Percentiles rank a stretch among this genome's conserved stretches.
phyloP scores from a whole-genome alignment of 2,797 vertebrate genomes.

The Melanotaenia nigrans region DNA sequence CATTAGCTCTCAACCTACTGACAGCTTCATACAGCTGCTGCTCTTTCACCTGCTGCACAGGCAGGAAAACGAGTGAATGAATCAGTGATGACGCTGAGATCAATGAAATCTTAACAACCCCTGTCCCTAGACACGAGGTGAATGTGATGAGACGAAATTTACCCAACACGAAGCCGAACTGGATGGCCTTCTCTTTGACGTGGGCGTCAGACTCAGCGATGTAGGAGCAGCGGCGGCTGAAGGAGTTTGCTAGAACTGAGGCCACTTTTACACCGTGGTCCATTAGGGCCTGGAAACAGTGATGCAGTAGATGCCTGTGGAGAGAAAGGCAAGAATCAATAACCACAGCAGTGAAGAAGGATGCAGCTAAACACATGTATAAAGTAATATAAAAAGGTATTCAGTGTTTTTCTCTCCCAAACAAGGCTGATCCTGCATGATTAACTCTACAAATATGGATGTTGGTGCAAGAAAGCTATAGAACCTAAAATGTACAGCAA shows the following conservation, averaged over 20 bases:
- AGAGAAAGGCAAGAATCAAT: neutral
- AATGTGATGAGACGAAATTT: slow-evolving; percentile 31
- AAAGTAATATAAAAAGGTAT: neutral
- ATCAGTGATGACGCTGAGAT: too few species aligned
- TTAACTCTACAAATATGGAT: neutral
- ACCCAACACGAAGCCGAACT: slow-evolving; percentile 98
- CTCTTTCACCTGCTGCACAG: neutral
- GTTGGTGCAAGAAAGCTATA: neutral
- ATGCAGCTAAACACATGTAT: neutral
- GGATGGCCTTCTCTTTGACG: slow-evolving; percentile 98
- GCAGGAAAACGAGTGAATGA: neutral
- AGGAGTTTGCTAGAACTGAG: slow-evolving; percentile 96
- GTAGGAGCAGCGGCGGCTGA: slow-evolving; percentile 97
- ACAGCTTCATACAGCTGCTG: neutral
- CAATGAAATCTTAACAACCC: too few species aligned
- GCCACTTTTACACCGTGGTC: slow-evolving; percentile 99
- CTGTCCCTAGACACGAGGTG: too few species aligned
- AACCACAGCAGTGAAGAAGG: neutral
- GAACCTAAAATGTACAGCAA: neutral
- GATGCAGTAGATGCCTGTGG: slow-evolving; percentile 95
- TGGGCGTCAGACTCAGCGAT: slow-evolving; percentile 96
- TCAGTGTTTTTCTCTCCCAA: neutral
- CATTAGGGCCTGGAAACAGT: slow-evolving; percentile 99
- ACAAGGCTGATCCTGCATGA: too few species aligned
- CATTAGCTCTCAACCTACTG: neutral